phyloP scores from a whole-genome alignment of 2,113 vertebrate species.

The Dissostichus mawsoni region DNA sequence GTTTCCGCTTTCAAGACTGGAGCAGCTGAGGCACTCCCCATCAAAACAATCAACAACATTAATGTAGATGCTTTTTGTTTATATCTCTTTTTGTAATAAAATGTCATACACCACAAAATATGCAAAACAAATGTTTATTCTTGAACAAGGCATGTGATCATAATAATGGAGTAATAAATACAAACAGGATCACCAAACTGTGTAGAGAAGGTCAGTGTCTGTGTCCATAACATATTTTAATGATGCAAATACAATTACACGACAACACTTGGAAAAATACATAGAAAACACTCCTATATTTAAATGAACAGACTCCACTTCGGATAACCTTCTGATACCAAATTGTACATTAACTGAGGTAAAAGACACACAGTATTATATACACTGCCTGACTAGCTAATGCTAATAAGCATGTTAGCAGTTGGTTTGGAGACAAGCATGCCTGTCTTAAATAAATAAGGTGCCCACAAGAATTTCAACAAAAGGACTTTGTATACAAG shows the following conservation, averaged over 20 bases:
- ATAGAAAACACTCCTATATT: slow-evolving; percentile 55
- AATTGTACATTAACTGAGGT: slow-evolving; percentile 48
- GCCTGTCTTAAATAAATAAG: slow-evolving; percentile 60
- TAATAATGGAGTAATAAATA: slow-evolving; percentile 74
- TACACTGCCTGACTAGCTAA: slow-evolving; percentile 22
- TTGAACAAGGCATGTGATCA: slow-evolving; percentile 62
- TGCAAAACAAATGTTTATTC: slow-evolving; percentile 75
- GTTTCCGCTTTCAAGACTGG: slow-evolving; percentile 98
- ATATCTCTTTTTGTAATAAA: slow-evolving; percentile 45
- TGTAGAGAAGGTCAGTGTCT: slow-evolving; percentile 35
- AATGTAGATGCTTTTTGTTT: not conserved
- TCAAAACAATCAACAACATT: not conserved
- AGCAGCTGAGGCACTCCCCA: slow-evolving; percentile 80
- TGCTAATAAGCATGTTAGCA: slow-evolving; percentile 16
- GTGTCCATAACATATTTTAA: slow-evolving; percentile 10
- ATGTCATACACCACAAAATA: slow-evolving; percentile 38
- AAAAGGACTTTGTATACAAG: slow-evolving; percentile 33
- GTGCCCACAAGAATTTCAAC: slow-evolving; percentile 28
- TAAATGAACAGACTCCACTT: slow-evolving; percentile 26
- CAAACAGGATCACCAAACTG: slow-evolving; percentile 53
- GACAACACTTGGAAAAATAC: slow-evolving; percentile 46
- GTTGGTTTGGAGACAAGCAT: slow-evolving; percentile 14
- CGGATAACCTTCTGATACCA: slow-evolving; percentile 12
- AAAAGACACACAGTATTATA: slow-evolving; percentile 48
- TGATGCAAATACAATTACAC: slow-evolving; percentile 19